Base-by-base conservation (phyloP, 2,113 vertebrate species). In the Poeciliopsis retropinna region DNA sequence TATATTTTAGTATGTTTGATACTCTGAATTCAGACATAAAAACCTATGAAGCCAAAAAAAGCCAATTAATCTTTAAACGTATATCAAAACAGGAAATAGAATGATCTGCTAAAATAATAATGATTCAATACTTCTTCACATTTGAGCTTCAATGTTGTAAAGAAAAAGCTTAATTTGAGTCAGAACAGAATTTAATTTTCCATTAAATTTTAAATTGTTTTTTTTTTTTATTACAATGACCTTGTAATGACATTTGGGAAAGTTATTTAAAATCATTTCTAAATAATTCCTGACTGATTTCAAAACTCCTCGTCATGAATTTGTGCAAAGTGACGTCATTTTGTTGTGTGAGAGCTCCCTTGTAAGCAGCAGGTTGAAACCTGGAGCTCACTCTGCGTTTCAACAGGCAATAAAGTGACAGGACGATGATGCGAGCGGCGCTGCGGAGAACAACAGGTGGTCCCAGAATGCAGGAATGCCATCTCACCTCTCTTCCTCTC, bases 361-460 rank as follows among this genome's bases (percentile, higher is more conserved):
- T 32, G 67, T 70, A 76, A 72, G 75, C 64, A 70, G 70, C 72
- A 72, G 72, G 70, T 7, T 37, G 34, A 37, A 37, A 2, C 27
- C 19, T 51, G 0, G 5, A 57, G 64, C 70, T 76, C 22, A n/a
- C 73, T 25, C 82, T 28, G 30, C 66, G 61, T 66, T 72, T 74
- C 19, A 65, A 66, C 73, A 66, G 47, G n/a, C 1, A 51, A 73
- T 84, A 29, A 81, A 77, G 75, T 74, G 73, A 73, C 73, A 74
- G 66, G 15, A 54, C 25, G 25, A 9, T 22, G 51, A 39, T 22
- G 32, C 17, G 67, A 44, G 68, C 17, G 51, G 15, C 15, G 79
- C 85, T 84, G 81, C 75, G 69, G 62, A 70, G 78, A 47, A 22
- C 67, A 73, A 83, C 89, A 92, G 91, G 87, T 89, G 88, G 51